Percentiles rank a stretch among this genome's conserved stretches.
phyloP scores from a whole-genome alignment of 2,797 vertebrate genomes.

The Picus viridis region DNA sequence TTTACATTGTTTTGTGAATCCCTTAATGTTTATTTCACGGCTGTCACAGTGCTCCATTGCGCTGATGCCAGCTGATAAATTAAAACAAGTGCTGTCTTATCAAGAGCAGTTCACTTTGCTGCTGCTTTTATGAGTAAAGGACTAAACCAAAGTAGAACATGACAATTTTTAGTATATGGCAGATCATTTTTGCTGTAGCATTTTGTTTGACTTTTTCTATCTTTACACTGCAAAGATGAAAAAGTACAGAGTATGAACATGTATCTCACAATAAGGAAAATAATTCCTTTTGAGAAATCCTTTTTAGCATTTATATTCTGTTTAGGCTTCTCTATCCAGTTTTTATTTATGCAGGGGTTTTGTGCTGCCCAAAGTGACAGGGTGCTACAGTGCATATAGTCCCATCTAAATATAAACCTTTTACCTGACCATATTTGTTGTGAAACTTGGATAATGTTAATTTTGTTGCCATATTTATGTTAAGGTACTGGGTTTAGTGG shows the following conservation, averaged over 20 bases:
- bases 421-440: background rate
- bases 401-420: background rate
- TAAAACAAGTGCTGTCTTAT: slow-evolving; percentile 40
- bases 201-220: background rate
- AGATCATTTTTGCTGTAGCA: slow-evolving; percentile 45
- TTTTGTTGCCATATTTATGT: background rate
- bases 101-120: slow-evolving; percentile 43
- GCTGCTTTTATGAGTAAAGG: no score
- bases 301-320: background rate
- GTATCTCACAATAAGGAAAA: background rate
- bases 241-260: background rate
- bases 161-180: slow-evolving; percentile 41
- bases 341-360: background rate
- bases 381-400: background rate
- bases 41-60: slow-evolving; percentile 52
- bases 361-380: background rate
- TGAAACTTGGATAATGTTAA: background rate
- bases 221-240: background rate
- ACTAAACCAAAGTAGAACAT: slow-evolving; percentile 19
- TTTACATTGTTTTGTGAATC: slow-evolving; percentile 53
- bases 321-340: background rate
- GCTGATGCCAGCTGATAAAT: slow-evolving; percentile 59
- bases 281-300: background rate
- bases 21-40: slow-evolving; percentile 47
- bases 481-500: no score